Conservation (phyloP, 2,797 vertebrate genomes). For the Epinephelus coioides region DNA sequence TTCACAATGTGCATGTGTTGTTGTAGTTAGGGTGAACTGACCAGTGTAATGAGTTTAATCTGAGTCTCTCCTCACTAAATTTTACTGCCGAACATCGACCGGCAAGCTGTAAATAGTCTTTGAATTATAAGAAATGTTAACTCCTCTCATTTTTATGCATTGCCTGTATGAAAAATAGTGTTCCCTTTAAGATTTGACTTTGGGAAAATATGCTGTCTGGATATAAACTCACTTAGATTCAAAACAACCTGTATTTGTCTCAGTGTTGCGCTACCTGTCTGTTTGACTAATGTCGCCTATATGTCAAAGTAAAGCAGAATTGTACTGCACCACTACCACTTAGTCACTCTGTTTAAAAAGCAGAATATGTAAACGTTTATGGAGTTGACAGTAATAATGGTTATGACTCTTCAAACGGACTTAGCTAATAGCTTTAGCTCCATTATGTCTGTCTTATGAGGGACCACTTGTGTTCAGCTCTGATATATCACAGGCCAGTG, state of each 20-base stretch:
- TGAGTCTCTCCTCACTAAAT: background rate
- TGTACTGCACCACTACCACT: constrained; percentile 9
- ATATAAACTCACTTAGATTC: constrained; percentile 3
- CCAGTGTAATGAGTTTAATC: background rate
- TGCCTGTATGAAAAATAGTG: constrained; percentile 10
- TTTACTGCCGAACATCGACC: background rate
- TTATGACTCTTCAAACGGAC: constrained; percentile 57
- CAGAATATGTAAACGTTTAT: constrained; percentile 39
- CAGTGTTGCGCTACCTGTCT: background rate
- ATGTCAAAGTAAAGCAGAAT: constrained; percentile 9
- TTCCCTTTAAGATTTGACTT: background rate
- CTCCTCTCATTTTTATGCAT: background rate
- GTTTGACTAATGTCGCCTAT: constrained; percentile 14
- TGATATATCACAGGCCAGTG: constrained; percentile 35
- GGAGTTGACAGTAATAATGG: constrained; percentile 42
- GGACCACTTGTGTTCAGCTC: constrained; percentile 49
- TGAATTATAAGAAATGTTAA: background rate
- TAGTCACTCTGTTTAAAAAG: constrained; percentile 30
- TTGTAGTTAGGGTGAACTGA: background rate
- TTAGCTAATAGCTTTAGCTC: constrained; percentile 55
- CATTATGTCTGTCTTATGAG: constrained; percentile 61
- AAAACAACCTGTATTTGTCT: constrained; percentile 9
- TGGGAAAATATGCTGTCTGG: background rate
- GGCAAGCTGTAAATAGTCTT: background rate
- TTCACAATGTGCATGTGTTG: background rate